These are phyloP conservation scores for Heterotis niloticus DNA, from an alignment of 2,113 vertebrate genomes.

Conservation along the genomic window DNA sequence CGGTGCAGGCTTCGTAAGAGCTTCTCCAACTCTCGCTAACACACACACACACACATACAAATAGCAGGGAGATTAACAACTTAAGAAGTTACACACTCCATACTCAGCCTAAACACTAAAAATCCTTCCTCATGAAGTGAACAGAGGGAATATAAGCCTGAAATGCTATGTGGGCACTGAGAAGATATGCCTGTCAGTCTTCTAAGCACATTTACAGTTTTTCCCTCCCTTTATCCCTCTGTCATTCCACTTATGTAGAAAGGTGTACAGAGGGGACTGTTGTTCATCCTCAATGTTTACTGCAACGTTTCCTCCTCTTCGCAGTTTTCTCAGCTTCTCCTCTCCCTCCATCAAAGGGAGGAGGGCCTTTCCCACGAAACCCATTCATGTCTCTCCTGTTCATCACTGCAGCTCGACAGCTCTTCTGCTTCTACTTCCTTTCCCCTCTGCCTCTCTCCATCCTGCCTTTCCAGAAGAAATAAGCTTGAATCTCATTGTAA, in stretches of 20 bases:
- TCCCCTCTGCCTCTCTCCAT: constrained; percentile 33
- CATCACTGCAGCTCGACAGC: constrained; percentile 41
- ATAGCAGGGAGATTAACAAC: constrained; percentile 4
- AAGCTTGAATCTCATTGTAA: constrained; percentile 63
- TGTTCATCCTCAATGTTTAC: not conserved
- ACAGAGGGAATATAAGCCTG: not conserved
- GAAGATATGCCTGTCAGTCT: not conserved
- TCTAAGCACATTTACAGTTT: not conserved
- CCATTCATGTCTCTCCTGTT: constrained; percentile 20
- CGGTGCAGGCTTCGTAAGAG: too few species aligned
- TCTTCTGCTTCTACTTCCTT: constrained; percentile 25
- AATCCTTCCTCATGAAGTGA: not conserved
- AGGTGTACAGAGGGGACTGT: not conserved
- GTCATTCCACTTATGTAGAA: constrained; percentile 19
- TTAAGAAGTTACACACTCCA: not conserved
- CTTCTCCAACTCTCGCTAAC: not conserved
- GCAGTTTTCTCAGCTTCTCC: not conserved
- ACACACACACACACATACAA: not conserved
- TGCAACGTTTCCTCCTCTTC: not conserved
- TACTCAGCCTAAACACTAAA: not conserved
- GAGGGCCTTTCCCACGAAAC: not conserved
- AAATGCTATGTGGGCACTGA: too few species aligned
- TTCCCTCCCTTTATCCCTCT: constrained; percentile 20
- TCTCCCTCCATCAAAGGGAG: constrained; percentile 12
- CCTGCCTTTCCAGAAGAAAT: constrained; percentile 56